Conservation (phyloP, 2,113 vertebrate genomes). For the Dipodomys spectabilis region DNA sequence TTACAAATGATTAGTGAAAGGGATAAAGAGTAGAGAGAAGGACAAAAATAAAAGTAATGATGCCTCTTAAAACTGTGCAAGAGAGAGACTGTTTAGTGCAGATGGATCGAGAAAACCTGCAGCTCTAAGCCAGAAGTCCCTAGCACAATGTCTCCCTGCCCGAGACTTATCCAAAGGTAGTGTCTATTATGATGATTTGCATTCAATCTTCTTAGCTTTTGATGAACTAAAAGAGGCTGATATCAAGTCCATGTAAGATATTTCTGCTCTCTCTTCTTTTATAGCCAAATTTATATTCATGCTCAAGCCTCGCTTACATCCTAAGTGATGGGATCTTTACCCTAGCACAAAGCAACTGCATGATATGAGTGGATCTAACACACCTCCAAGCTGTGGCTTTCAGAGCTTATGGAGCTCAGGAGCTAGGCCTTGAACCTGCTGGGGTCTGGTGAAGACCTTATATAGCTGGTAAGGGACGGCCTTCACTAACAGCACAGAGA, state of each 20-base stretch:
- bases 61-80: background rate
- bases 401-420: background rate
- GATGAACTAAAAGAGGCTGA: background rate
- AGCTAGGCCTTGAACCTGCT: background rate
- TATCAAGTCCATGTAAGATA: background rate
- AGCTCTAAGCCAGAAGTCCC: background rate
- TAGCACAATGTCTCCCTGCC: background rate
- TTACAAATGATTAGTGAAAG: background rate
- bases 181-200: background rate
- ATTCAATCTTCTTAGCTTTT: conserved; percentile 4
- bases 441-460: background rate
- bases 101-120: background rate
- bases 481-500: background rate
- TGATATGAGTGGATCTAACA: background rate
- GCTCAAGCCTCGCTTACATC: background rate
- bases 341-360: background rate
- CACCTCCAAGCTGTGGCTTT: background rate
- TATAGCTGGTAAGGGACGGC: background rate
- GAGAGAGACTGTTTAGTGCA: background rate
- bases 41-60: background rate
- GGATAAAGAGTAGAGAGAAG: background rate
- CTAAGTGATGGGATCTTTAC: background rate
- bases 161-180: background rate
- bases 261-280: background rate
- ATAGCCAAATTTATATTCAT: background rate